A percentile compares a stretch with the other conserved stretches of the same genome.
These are phyloP conservation scores for Potamarius usumacintae DNA, from an alignment of 2,113 vertebrate species.

Conservation along the genomic window DNA sequence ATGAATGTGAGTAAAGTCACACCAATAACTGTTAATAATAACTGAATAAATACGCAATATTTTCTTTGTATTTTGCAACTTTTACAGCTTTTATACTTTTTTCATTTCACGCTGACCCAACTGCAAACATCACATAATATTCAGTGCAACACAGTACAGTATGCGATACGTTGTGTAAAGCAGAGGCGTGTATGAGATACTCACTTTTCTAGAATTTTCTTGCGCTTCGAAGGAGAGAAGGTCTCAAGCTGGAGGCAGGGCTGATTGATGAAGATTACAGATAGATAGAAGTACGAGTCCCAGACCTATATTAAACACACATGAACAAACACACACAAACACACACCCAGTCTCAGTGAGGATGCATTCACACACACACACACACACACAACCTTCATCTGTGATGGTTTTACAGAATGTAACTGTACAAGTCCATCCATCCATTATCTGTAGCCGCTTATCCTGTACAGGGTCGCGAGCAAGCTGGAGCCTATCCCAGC, in stretches of 20 bases:
- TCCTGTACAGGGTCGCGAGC: no score
- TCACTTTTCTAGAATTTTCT: slow-evolving; percentile 97
- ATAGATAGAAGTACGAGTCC: slow-evolving; percentile 98
- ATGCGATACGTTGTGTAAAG: not conserved
- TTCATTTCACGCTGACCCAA: not conserved
- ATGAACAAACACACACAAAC: slow-evolving; percentile 57
- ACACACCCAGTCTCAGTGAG: slow-evolving; percentile 39
- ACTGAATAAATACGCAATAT: not conserved
- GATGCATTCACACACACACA: not conserved
- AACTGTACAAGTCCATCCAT: no score
- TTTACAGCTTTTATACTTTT: not conserved
- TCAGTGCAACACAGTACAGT: not conserved
- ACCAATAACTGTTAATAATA: not conserved
- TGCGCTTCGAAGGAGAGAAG: slow-evolving; percentile 95
- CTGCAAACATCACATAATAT: not conserved
- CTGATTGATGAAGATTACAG: slow-evolving; percentile 99
- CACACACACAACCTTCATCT: not conserved
- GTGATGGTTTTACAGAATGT: not conserved
- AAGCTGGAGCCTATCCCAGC: no score
- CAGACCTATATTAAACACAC: slow-evolving; percentile 81
- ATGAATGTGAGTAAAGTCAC: not conserved
- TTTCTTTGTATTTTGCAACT: not conserved
- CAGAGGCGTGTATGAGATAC: slow-evolving; percentile 45
- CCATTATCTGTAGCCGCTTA: no score
- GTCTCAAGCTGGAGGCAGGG: slow-evolving; percentile 94